These are phyloP conservation scores for Tetranychus piercei DNA, from an alignment of 2,888 invertebrate species.

Conservation along the genomic window DNA sequence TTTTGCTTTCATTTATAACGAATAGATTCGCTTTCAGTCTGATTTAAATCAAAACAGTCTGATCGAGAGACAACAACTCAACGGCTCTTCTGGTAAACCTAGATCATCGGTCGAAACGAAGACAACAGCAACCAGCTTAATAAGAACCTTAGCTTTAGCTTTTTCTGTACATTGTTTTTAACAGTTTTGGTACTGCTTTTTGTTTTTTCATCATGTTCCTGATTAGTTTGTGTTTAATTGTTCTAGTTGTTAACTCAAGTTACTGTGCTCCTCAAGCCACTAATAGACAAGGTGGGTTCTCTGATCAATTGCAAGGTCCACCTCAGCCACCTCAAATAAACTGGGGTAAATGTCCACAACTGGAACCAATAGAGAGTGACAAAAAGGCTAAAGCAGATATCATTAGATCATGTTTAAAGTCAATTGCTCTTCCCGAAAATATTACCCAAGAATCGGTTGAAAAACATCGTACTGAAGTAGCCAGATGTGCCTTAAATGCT, in stretches of 20 bases:
- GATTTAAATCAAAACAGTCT: too few species aligned
- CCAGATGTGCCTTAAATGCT: conserved; percentile 23
- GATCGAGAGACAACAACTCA: too few species aligned
- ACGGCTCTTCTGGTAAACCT: too few species aligned
- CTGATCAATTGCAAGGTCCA: neutral
- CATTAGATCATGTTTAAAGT: conserved; percentile 9
- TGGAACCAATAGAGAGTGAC: conserved; percentile 5
- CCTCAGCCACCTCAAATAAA: conserved; percentile 8
- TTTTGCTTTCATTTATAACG: too few species aligned
- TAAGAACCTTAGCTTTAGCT: too few species aligned
- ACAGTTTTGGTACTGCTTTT: too few species aligned
- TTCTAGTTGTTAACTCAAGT: neutral
- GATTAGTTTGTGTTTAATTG: too few species aligned
- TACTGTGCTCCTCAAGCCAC: neutral
- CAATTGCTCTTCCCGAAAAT: conserved; percentile 12
- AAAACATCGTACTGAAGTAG: conserved; percentile 23
- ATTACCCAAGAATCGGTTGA: conserved; percentile 22
- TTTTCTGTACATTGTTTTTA: too few species aligned
- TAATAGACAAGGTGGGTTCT: neutral
- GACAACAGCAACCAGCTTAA: too few species aligned
- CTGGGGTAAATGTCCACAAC: conserved; percentile 18
- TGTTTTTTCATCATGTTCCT: too few species aligned
- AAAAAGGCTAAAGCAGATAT: conserved; percentile 10
- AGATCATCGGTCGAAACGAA: too few species aligned
- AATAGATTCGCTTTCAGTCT: too few species aligned